Percentiles rank a stretch among this genome's conserved stretches.
Evolutionary conservation across 2,888 invertebrate species (phyloP).

Genomic region (Ochropacha duplaris): DNA sequence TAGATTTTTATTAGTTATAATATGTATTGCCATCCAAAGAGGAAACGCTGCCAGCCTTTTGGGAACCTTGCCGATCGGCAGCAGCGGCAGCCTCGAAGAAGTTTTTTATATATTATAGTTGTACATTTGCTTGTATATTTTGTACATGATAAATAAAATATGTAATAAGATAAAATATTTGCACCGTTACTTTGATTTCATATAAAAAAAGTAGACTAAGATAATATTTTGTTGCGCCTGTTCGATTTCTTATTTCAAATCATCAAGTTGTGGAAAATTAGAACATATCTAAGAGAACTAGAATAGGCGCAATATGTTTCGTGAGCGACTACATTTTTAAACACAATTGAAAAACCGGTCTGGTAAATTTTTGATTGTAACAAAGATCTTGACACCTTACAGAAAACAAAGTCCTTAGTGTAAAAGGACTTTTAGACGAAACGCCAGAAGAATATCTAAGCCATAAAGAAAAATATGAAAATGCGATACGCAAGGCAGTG

Average conservation of each 20-base stretch:
- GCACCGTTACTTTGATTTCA: neutral
- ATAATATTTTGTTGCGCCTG: conserved; percentile 4
- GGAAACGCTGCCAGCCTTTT: no score
- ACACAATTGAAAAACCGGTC: no score
- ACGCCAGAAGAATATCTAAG: conserved; percentile 89
- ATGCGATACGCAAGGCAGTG: conserved; percentile 86
- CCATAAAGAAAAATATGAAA: conserved; percentile 92
- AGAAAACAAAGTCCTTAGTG: conserved; percentile 62
- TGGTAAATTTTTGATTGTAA: neutral
- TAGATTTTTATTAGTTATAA: no score
- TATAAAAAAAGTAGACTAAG: no score
- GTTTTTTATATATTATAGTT: no score
- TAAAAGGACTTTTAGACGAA: conserved; percentile 85
- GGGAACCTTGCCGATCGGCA: no score
- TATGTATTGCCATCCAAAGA: no score
- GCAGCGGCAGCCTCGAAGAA: no score
- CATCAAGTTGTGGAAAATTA: neutral
- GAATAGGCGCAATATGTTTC: neutral
- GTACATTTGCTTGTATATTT: no score
- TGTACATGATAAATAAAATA: no score
- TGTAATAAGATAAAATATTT: no score
- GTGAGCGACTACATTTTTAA: no score
- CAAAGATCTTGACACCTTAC: conserved; percentile 16
- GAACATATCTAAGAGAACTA: neutral
- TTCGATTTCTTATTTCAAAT: neutral